phyloP scores from a whole-genome alignment of 1,140 invertebrate genomes.

The Lycorma delicatula region DNA sequence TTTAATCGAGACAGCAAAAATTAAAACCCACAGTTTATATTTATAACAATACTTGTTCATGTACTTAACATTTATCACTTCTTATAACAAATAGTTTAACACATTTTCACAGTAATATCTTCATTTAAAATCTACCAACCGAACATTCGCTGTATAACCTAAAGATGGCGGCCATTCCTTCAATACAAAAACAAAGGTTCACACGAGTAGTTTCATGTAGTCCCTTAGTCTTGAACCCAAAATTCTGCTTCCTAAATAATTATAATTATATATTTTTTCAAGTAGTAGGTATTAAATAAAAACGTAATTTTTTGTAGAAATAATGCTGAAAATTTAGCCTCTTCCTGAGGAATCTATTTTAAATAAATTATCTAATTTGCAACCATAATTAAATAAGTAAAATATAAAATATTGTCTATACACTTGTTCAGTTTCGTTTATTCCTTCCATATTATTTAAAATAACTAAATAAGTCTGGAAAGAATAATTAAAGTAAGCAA shows the following conservation, averaged over 20 bases:
- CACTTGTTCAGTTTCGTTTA: no score
- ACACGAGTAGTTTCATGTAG: not conserved
- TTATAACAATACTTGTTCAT: not conserved
- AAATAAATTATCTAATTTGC: no score
- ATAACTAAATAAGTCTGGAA: no score
- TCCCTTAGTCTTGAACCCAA: not conserved
- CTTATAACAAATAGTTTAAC: not conserved
- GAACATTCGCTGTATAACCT: not conserved
- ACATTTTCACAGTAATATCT: not conserved
- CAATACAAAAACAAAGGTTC: conserved; percentile 5
- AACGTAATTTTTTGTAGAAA: no score
- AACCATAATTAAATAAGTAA: no score
- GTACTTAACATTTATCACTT: not conserved
- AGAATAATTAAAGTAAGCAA: no score
- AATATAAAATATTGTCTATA: no score
- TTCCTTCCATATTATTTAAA: no score
- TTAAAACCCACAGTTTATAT: not conserved
- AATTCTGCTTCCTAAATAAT: not conserved
- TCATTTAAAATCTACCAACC: not conserved
- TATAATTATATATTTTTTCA: no score
- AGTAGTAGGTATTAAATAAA: no score
- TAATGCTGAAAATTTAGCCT: no score
- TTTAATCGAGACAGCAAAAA: not conserved
- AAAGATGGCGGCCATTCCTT: conserved; percentile 7
- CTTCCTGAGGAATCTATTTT: no score